Evolutionary conservation across 1,140 invertebrate genomes (phyloP).

Genomic region (Trichonephila clavipes): DNA sequence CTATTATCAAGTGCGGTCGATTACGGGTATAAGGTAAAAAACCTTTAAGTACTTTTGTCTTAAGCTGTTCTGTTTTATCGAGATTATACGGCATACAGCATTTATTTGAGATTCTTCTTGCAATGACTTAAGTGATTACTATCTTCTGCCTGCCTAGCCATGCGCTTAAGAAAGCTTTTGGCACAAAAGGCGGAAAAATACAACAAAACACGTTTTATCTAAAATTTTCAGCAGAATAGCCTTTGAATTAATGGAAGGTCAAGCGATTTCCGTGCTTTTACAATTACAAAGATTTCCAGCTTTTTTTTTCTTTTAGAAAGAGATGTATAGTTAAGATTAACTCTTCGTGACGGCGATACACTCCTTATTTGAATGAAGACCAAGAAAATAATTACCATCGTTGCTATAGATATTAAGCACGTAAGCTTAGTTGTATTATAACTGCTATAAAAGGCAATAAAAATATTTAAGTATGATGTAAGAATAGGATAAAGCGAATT

Average conservation of each 20-base stretch:
- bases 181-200: neutral
- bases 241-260: neutral
- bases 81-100: neutral
- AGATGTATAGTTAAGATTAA: neutral
- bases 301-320: neutral
- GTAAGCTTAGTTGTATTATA: no score
- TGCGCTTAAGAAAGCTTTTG: slow-evolving; percentile 5
- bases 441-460: no score
- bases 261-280: neutral
- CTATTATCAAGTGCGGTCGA: slow-evolving; percentile 10
- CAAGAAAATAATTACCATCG: no score
- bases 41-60: neutral
- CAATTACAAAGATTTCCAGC: neutral
- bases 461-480: no score
- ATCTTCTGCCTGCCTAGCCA: slow-evolving; percentile 17
- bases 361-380: no score
- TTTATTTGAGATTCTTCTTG: neutral
- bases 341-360: no score
- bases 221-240: neutral
- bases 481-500: no score
- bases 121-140: slow-evolving; percentile 19
- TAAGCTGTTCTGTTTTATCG: neutral
- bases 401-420: no score
- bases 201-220: slow-evolving; percentile 1
- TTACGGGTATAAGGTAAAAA: neutral